phyloP scores from a whole-genome alignment of 64 coral and sea anemone species.

The Montipora efflorescens region DNA sequence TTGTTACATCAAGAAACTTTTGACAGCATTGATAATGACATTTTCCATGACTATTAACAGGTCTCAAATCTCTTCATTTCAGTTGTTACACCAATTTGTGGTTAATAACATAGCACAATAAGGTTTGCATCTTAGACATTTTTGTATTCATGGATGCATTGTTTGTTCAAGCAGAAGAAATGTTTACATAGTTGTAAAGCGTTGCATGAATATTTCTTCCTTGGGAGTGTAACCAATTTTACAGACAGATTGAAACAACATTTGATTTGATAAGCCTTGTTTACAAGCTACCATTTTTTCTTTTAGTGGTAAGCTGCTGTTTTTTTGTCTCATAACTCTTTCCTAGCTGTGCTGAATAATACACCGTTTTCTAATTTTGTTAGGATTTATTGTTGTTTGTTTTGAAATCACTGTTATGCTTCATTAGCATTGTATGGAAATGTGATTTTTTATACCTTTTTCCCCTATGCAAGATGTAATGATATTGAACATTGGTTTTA shows the following conservation, averaged over 20 bases:
- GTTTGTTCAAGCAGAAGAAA: background rate
- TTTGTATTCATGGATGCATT: background rate
- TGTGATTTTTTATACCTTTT: background rate
- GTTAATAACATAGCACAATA: background rate
- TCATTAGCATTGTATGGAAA: background rate
- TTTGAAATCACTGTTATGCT: background rate
- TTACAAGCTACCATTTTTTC: background rate
- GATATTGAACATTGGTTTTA: background rate
- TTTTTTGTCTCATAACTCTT: background rate
- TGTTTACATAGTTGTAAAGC: constrained; percentile 15
- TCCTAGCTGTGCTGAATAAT: background rate
- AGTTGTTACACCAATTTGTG: background rate
- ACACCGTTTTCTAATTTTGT: background rate
- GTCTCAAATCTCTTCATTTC: background rate
- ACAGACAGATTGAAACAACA: background rate
- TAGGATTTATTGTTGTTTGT: background rate
- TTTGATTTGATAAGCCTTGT: too few relatives aligned
- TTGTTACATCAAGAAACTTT: background rate
- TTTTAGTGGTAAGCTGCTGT: background rate
- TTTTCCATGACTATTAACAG: background rate
- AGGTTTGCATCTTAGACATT: background rate
- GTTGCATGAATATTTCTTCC: background rate
- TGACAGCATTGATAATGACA: too few relatives aligned
- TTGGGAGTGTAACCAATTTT: background rate
- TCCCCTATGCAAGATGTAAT: background rate